Conservation (phyloP, 2,797 vertebrate species). For the Microctenopoma lineatum region DNA sequence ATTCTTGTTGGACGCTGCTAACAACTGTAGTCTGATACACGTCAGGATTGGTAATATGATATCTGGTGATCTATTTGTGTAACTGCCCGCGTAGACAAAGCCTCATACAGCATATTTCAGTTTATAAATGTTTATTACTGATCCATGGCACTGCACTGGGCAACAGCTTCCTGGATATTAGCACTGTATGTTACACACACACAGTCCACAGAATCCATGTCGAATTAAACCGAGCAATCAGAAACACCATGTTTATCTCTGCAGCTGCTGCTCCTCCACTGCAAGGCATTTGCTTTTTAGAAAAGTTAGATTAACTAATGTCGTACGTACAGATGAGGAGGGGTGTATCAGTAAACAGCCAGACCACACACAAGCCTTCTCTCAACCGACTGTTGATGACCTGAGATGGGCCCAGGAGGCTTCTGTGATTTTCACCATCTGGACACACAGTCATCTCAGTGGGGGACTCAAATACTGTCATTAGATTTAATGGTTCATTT, state of each 20-base stretch:
- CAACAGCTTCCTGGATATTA: not conserved
- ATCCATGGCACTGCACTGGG: not conserved
- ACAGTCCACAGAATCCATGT: not conserved
- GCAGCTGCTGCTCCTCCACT: not conserved
- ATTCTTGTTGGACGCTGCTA: slow-evolving; percentile 6
- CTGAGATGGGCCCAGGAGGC: slow-evolving; percentile 25
- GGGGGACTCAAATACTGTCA: slow-evolving; percentile 49
- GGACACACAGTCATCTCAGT: slow-evolving; percentile 32
- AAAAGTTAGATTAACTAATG: not conserved
- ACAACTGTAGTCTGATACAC: not conserved
- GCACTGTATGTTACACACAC: too few relatives aligned
- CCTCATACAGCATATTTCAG: not conserved
- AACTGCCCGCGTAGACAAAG: too few relatives aligned
- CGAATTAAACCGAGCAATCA: slow-evolving; percentile 9
- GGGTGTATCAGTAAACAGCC: slow-evolving; percentile 19
- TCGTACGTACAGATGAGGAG: not conserved
- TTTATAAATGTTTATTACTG: not conserved
- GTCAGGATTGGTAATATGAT: too few relatives aligned
- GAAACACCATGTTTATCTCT: not conserved
- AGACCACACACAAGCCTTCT: slow-evolving; percentile 14
- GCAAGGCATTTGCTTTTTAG: not conserved
- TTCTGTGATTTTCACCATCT: slow-evolving; percentile 55
- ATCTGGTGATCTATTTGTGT: not conserved
- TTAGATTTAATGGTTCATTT: slow-evolving; percentile 60
- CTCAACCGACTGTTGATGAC: slow-evolving; percentile 21